phyloP scores from a whole-genome alignment of 2,113 vertebrate species.

The Hippocampus mohnikei region DNA sequence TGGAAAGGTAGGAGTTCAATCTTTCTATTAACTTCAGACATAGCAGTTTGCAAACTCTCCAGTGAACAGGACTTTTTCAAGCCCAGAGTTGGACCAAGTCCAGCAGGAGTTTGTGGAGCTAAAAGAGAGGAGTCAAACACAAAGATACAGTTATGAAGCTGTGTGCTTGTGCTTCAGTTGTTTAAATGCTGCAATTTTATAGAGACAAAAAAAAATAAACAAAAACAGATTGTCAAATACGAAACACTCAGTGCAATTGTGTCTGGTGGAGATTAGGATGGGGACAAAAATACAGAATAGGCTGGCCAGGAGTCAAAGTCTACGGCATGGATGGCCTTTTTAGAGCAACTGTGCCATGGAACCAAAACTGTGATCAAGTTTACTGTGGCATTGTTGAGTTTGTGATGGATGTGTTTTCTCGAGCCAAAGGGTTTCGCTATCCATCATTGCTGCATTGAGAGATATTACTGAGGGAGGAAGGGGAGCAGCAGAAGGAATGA shows the following conservation, averaged over 20 bases:
- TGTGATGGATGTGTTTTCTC: slow-evolving; percentile 58
- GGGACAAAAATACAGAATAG: slow-evolving; percentile 2
- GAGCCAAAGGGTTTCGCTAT: slow-evolving; percentile 40
- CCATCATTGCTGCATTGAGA: slow-evolving; percentile 50
- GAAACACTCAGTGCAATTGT: background rate
- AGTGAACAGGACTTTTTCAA: slow-evolving; percentile 96
- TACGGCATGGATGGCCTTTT: slow-evolving; percentile 16
- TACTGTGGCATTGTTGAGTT: slow-evolving; percentile 53
- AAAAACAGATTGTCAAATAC: background rate
- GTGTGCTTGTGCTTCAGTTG: background rate
- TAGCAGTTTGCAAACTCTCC: slow-evolving; percentile 95
- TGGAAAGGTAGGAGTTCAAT: slow-evolving; percentile 91
- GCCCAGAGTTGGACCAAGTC: slow-evolving; percentile 91
- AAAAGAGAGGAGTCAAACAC: background rate
- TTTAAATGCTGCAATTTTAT: background rate
- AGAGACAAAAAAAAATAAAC: background rate
- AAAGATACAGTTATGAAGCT: background rate
- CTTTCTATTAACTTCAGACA: slow-evolving; percentile 85
- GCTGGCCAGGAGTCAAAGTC: slow-evolving; percentile 2
- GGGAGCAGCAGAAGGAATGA: slow-evolving; percentile 36
- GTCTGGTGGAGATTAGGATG: slow-evolving; percentile 10
- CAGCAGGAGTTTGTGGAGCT: slow-evolving; percentile 50
- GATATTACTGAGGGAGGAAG: slow-evolving; percentile 52
- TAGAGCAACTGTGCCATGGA: slow-evolving; percentile 12
- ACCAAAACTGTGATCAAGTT: slow-evolving; percentile 37